phyloP scores from a whole-genome alignment of 1,140 invertebrate species.

The Cyrtorhinus lividipennis region DNA sequence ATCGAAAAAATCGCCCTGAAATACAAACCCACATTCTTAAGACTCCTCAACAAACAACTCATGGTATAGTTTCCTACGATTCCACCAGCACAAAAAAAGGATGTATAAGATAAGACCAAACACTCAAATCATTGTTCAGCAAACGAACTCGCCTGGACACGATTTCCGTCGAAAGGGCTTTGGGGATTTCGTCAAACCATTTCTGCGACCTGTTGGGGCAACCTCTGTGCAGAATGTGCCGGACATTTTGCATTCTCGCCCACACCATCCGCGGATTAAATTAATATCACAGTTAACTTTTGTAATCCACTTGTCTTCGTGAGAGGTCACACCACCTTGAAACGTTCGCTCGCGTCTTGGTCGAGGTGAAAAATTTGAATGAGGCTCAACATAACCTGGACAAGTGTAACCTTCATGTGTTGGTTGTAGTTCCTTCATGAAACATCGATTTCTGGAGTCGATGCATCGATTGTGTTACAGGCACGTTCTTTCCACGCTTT shows the following conservation, averaged over 20 bases:
- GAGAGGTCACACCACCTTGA: too few species aligned
- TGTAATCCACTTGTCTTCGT: neutral
- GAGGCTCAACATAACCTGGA: neutral
- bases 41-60: neutral
- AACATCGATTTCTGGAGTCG: too few species aligned
- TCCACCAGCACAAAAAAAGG: too few species aligned
- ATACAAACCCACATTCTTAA: neutral
- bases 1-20: too few species aligned
- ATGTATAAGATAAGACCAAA: neutral
- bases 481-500: too few species aligned
- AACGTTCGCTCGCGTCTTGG: too few species aligned
- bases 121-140: neutral
- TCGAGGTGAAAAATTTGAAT: neutral
- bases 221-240: neutral
- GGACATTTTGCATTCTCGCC: neutral
- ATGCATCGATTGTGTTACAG: too few species aligned
- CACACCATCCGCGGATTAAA: neutral
- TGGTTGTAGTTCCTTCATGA: too few species aligned
- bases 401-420: too few species aligned
- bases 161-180: too few species aligned
- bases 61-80: too few species aligned
- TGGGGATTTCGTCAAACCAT: neutral
- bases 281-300: neutral
- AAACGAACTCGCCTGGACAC: neutral
- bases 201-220: neutral